Evolutionary conservation across 2,888 invertebrate species (phyloP), one percentile per base, ranked within the genome.

Genomic region (Stegana nigrithorax): DNA sequence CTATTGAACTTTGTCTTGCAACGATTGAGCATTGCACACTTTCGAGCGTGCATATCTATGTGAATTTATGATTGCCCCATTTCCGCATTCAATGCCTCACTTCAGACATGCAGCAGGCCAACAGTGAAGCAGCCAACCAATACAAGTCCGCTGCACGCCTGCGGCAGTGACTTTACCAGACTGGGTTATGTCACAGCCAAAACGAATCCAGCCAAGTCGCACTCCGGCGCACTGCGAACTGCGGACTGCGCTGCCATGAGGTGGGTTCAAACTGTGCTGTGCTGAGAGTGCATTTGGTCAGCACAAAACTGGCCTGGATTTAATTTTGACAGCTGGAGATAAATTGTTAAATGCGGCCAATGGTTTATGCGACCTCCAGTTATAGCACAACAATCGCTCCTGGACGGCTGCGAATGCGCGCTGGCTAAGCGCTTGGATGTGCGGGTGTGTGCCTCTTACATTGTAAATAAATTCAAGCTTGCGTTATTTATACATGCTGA

Each of bases 31-130:
- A 53, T 25, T 57, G 59, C 60, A 59, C 64, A 67, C 60, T 60
- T 55, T 23, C 21, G 32, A 12, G n/a, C 17, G 19, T 26, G 36
- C 53, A 23, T 81, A 82, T 82, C 82, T 81, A 80, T 84, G 83
- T 80, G 82, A 84, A 84, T 83, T 83, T 83, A 83, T 84, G 83
- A 83, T 80, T 84, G 82, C 78, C 82, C 81, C 81, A 84, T 84
- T 83, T 82, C 82, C 81, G 80, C 76, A 56, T 36, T 42, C 62
- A 55, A n/a, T n/a, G n/a, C n/a, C n/a, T n/a, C n/a, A n/a, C n/a
- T n/a, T n/a, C n/a, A n/a, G n/a, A n/a, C n/a, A n/a, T n/a, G n/a
- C n/a, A n/a, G n/a, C n/a, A n/a, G n/a, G n/a, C n/a, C n/a, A n/a
- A n/a, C n/a, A n/a, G n/a, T n/a, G n/a, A 4, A 36, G n/a, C 2